These are phyloP conservation scores for Chamaea fasciata DNA, from an alignment of 2,113 vertebrate genomes.

Conservation along the genomic window DNA sequence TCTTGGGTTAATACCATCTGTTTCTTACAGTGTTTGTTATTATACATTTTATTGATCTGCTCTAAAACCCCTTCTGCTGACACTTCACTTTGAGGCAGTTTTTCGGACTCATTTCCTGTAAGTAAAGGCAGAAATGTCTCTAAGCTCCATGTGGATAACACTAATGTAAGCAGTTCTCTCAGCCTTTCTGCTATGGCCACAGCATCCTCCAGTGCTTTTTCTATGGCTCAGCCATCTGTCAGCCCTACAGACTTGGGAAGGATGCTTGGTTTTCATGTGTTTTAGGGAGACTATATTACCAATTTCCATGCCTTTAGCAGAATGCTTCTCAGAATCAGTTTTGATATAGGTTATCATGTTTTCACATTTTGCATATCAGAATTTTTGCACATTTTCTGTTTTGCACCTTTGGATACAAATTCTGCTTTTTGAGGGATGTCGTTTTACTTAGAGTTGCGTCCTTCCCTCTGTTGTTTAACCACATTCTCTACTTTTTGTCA, in stretches of 20 bases:
- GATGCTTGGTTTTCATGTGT: neutral
- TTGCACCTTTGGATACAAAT: neutral
- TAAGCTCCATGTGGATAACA: neutral
- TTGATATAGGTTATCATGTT: neutral
- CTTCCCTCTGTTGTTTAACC: neutral
- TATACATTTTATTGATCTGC: neutral
- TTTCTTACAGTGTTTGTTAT: neutral
- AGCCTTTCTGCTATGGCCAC: neutral
- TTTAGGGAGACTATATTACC: neutral
- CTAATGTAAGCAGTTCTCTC: neutral
- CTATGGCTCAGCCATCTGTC: neutral
- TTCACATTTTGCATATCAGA: neutral
- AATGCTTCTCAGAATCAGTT: neutral
- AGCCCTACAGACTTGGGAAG: neutral
- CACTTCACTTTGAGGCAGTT: neutral
- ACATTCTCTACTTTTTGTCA: neutral
- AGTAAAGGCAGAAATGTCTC: neutral
- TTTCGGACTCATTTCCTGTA: fast-evolving
- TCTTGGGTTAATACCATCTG: neutral
- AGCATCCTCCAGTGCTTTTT: neutral
- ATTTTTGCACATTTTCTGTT: neutral
- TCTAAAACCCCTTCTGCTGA: slow-evolving; percentile 14
- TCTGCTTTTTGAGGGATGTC: neutral
- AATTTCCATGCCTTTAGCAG: neutral
- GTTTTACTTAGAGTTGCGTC: neutral